Evolutionary conservation across 1,140 invertebrate species (phyloP).

Genomic region (Pantala flavescens): DNA sequence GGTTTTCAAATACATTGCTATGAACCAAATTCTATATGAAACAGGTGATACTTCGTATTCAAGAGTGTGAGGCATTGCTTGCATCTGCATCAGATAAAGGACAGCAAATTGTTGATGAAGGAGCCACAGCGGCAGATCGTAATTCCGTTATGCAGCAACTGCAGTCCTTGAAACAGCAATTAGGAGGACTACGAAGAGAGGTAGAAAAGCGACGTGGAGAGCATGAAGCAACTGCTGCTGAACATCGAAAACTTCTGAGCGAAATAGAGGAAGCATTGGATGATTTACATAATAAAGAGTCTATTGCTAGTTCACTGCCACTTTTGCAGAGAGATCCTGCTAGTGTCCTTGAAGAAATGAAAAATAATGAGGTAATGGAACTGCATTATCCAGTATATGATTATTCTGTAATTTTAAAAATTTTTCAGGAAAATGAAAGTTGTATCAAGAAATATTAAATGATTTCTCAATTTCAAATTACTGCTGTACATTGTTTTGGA

Average conservation of each 20-base stretch:
- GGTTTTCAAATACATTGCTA: too few species aligned
- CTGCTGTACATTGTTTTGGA: too few species aligned
- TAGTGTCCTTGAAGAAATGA: slow-evolving; percentile 69
- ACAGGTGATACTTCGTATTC: slow-evolving; percentile 61
- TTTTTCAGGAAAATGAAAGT: too few species aligned
- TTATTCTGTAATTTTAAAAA: too few species aligned
- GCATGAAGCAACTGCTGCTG: slow-evolving; percentile 75
- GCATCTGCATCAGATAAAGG: slow-evolving; percentile 82
- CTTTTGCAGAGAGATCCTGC: slow-evolving; percentile 63
- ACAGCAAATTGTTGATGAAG: slow-evolving; percentile 79
- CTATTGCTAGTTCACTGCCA: slow-evolving; percentile 67
- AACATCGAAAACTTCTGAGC: slow-evolving; percentile 66
- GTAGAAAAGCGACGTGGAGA: slow-evolving; percentile 78
- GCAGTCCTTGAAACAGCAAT: slow-evolving; percentile 73
- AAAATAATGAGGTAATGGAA: slow-evolving; percentile 54
- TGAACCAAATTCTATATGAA: too few species aligned
- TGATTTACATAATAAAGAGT: slow-evolving; percentile 76
- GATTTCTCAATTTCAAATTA: too few species aligned
- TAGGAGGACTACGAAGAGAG: slow-evolving; percentile 62
- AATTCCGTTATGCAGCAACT: slow-evolving; percentile 71
- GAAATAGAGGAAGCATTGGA: slow-evolving; percentile 72
- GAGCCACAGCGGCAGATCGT: slow-evolving; percentile 73
- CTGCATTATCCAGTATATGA: too few species aligned
- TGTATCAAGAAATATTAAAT: too few species aligned
- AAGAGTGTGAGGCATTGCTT: slow-evolving; percentile 77